Percentiles rank a stretch among this genome's conserved stretches.
Evolutionary conservation across 2,113 vertebrate genomes (phyloP).

Genomic region (Sapayoa aenigma): DNA sequence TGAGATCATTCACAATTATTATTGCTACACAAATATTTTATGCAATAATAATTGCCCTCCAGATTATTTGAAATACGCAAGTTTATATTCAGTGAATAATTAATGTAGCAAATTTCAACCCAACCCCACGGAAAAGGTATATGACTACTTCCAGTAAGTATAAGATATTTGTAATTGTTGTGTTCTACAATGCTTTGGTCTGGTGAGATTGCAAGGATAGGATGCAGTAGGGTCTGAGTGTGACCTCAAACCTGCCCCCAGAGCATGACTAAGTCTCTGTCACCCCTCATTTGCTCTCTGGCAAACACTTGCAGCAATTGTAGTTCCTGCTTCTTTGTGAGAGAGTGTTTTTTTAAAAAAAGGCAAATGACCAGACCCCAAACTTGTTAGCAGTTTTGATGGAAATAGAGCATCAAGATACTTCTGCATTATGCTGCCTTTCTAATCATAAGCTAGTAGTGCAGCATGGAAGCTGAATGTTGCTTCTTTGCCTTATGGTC

Average conservation of each 20-base stretch:
- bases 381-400: not conserved
- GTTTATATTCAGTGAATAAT: not conserved
- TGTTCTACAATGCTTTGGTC: not conserved
- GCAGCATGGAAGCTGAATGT: not conserved
- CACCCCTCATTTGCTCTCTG: not conserved
- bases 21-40: not conserved
- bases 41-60: not conserved
- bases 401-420: not conserved
- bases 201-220: not conserved
- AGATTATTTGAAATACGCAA: not conserved
- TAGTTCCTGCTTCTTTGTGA: not conserved
- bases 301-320: not conserved
- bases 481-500: not conserved
- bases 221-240: not conserved
- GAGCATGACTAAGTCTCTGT: not conserved
- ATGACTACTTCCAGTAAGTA: not conserved
- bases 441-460: not conserved
- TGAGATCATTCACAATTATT: not conserved
- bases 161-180: not conserved
- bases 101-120: not conserved
- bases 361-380: not conserved
- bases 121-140: not conserved
- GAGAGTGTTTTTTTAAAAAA: not conserved
- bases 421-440: not conserved
- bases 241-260: not conserved